Evolutionary conservation across 2,888 invertebrate species (phyloP), one percentile per base, ranked within the genome.

Genomic region (Empis livida): DNA sequence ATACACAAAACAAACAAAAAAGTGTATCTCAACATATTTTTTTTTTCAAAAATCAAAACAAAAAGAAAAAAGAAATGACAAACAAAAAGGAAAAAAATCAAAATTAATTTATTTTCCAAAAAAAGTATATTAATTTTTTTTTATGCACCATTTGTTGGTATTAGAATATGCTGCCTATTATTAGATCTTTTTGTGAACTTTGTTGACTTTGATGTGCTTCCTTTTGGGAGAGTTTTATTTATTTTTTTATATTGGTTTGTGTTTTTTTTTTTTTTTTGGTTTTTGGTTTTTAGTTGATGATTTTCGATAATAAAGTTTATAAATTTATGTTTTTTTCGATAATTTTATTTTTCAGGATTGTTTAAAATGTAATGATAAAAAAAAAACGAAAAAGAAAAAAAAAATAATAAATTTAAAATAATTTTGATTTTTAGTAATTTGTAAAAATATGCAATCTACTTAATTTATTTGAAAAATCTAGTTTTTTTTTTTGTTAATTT

Each of bases 171-270:
- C 14, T 41, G 41, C 41, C 27, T 20, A 20, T 27, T 41, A 41
- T 23, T 27, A 10, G 41, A 14, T 23, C 41, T 11, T 41, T 41
- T 41, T 41, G 41, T 41, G 41, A 41, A 41, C 27, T 41, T 41
- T 41, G 27, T 41, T 41, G 41, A 20, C 27, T 41, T 41, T 41
- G 41, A 41, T 41, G 41, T 41, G 41, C 41, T 41, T 20, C 41
- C 41, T 41, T 41, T 41, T 14, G 27, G 23, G 17, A 20, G n/a
- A 35, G 9, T 35, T 35, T n/a, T 35, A 35, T 35, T 27, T 27
- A n/a, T n/a, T n/a, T n/a, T n/a, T n/a, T n/a, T n/a, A n/a, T n/a
- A n/a, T n/a, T n/a, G n/a, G n/a, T n/a, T n/a, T n/a, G n/a, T n/a
- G n/a, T n/a, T n/a, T n/a, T n/a, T n/a, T n/a, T n/a, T n/a, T n/a